Conservation (phyloP, 2,888 invertebrate genomes). For the Orthonevra nobilis region DNA sequence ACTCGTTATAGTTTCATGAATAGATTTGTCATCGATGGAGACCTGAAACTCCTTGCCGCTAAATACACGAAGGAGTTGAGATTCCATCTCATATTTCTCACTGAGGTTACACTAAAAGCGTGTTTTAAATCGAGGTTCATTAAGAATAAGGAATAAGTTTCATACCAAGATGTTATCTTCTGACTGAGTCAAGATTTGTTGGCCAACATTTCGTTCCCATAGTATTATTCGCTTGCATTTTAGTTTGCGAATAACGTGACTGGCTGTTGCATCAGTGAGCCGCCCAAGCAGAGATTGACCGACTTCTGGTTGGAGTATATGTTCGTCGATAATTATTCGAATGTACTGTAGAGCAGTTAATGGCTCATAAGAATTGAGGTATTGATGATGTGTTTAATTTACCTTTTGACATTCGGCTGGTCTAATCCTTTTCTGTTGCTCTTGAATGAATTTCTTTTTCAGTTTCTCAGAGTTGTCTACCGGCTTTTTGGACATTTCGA, state of each 20-base stretch:
- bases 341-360: slow-evolving; percentile 71
- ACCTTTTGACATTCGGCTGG: slow-evolving; percentile 78
- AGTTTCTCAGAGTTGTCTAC: slow-evolving; percentile 75
- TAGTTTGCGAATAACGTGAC: slow-evolving; percentile 73
- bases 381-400: background rate
- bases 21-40: slow-evolving; percentile 68
- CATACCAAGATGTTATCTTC: slow-evolving; percentile 33
- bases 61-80: slow-evolving; percentile 74
- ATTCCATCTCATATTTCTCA: slow-evolving; percentile 74
- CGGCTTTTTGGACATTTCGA: slow-evolving; percentile 63
- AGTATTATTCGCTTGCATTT: slow-evolving; percentile 72
- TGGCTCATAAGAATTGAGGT: background rate
- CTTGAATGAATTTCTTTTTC: slow-evolving; percentile 74
- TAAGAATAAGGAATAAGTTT: too few relatives aligned
- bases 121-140: background rate
- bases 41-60: slow-evolving; percentile 72
- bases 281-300: slow-evolving; percentile 16
- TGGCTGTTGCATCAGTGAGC: slow-evolving; percentile 70
- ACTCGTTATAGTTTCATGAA: slow-evolving; percentile 70
- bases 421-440: slow-evolving; percentile 77
- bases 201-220: slow-evolving; percentile 78
- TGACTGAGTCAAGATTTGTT: slow-evolving; percentile 71
- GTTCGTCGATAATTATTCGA: slow-evolving; percentile 74
- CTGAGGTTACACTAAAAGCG: slow-evolving; percentile 32
- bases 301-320: slow-evolving; percentile 64